Base-by-base conservation (phyloP, 2,797 vertebrate genomes). In the Fistularia commersonii region DNA sequence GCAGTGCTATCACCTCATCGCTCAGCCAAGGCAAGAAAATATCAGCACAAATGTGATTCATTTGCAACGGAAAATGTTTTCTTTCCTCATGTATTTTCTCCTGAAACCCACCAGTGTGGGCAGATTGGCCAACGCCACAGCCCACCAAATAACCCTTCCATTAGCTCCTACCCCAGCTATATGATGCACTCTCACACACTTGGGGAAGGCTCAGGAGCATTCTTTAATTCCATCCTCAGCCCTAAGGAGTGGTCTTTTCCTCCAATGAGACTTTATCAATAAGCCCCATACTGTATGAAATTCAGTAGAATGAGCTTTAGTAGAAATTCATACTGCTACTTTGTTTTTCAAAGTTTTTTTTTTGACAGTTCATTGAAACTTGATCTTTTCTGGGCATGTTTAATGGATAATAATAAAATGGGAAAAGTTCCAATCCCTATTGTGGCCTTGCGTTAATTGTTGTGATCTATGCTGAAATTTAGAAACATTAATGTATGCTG, bases 211-310 rank as follows among this genome's bases (percentile, higher is more conserved):
- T 33, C 66, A 14, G 59, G 51, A 49, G 60, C 70, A 42, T 45
- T 61, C 1, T 37, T 41, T 9, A 66, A 67, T 41, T 70, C 52
- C 51, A 60, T 71, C 13, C 45, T 12, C 0, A 88, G 86, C 46
- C 86, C 86, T 3, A 81, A 84, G 15, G 51, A n/a, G 9, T 89
- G 88, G 88, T 77, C 72, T 41, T 90, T 89, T 56, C 86, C 84
- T 63, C 81, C 84, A 9, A 90, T 89, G 88, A 87, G 81, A 70
- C 72, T 89, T 10, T 90, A 89, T 56, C 90, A 73, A 87, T 48
- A 6, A 10, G 11, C 8, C 6, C 8, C 23, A 4, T 23, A 23
- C 23, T 23, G 4, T 23, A 23, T 23, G 23, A 41, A 6, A 48
- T 1, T 32, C 37, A 0, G n/a, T n/a, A n/a, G n/a, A n/a, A n/a